These are phyloP conservation scores for Gavia stellata DNA, from an alignment of 2,113 vertebrate species.

Conservation along the genomic window DNA sequence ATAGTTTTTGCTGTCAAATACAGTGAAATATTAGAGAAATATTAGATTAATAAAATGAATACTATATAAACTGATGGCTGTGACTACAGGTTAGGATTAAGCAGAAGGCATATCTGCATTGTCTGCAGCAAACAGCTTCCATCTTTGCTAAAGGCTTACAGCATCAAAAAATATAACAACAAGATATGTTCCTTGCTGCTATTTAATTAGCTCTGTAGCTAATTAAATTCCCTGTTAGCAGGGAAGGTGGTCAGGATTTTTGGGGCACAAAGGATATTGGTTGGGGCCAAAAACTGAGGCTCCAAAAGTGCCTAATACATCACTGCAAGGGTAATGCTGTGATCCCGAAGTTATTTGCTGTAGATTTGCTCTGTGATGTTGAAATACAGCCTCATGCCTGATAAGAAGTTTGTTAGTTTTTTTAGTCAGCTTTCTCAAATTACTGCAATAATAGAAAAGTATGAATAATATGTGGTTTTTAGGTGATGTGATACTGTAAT, in stretches of 20 bases:
- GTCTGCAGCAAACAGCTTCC: neutral
- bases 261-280: neutral
- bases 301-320: neutral
- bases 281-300: neutral
- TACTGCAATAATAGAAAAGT: neutral
- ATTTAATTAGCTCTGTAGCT: neutral
- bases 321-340: no score
- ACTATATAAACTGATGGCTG: neutral
- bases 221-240: no score
- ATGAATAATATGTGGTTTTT: neutral
- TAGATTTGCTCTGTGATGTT: neutral
- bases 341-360: neutral
- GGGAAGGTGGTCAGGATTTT: neutral
- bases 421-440: neutral
- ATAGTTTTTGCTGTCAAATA: neutral
- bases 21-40: neutral
- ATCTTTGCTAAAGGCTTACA: neutral
- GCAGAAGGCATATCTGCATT: neutral
- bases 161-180: neutral
- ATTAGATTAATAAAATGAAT: neutral
- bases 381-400: neutral
- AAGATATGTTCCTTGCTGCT: neutral
- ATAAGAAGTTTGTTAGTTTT: neutral
- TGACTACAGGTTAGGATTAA: neutral
- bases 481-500: neutral